Percentiles rank a stretch among this genome's conserved stretches.
phyloP scores from a whole-genome alignment of 2,113 vertebrate genomes.

The Aix galericulata region DNA sequence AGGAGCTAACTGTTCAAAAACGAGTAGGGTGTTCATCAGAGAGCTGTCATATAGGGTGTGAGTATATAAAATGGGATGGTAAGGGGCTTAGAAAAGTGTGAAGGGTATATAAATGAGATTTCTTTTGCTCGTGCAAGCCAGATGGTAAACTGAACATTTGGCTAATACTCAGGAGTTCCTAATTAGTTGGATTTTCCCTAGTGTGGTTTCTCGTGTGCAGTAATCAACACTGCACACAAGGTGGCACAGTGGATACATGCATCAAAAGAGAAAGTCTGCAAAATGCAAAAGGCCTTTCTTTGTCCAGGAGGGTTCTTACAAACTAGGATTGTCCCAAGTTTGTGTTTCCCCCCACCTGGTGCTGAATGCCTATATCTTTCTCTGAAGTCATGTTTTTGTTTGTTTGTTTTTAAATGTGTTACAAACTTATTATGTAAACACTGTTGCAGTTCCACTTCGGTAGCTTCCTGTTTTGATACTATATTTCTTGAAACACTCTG shows the following conservation, averaged over 20 bases:
- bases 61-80: background rate
- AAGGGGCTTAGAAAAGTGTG: accelerated
- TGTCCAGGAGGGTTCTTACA: background rate
- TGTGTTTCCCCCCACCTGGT: background rate
- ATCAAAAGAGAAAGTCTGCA: background rate
- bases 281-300: background rate
- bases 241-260: constrained; percentile 27
- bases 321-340: background rate
- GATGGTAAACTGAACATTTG: background rate
- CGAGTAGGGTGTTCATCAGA: background rate
- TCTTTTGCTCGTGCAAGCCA: background rate
- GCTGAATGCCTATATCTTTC: background rate
- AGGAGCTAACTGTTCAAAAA: background rate
- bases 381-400: background rate
- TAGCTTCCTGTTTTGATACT: background rate
- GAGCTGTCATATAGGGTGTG: background rate
- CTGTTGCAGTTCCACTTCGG: accelerated
- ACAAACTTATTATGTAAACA: background rate
- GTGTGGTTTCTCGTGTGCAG: background rate
- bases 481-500: background rate
- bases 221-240: constrained; percentile 31
- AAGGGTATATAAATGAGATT: background rate
- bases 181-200: background rate
- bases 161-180: background rate
- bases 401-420: background rate